Percentiles rank a stretch among this genome's conserved stretches.
phyloP scores from a whole-genome alignment of 2,888 invertebrate genomes.

The Gymnosoma rotundatum region DNA sequence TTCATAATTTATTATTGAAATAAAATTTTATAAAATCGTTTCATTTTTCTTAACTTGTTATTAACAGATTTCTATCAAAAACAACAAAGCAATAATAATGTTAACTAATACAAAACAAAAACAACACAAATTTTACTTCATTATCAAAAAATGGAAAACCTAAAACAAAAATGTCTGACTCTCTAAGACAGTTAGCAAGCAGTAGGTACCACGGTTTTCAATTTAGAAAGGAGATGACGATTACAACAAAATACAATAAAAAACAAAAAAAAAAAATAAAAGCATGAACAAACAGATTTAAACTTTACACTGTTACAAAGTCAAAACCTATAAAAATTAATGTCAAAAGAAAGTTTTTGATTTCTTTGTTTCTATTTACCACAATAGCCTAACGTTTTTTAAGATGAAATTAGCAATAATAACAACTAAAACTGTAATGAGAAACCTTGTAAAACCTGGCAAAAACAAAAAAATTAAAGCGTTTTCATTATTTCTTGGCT shows the following conservation, averaged over 20 bases:
- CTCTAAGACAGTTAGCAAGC: background rate
- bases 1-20: slow-evolving; percentile 1
- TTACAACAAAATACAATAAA: too few relatives aligned
- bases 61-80: slow-evolving; percentile 37
- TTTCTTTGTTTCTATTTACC: slow-evolving; percentile 50
- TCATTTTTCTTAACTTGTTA: background rate
- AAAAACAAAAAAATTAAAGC: slow-evolving; percentile 24
- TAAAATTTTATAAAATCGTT: slow-evolving; percentile 26
- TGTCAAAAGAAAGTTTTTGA: slow-evolving; percentile 70
- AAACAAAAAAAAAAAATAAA: slow-evolving; percentile 2
- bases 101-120: too few relatives aligned
- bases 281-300: slow-evolving; percentile 9
- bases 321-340: slow-evolving; percentile 69
- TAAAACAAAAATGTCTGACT: background rate
- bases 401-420: slow-evolving; percentile 51
- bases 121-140: background rate
- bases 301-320: slow-evolving; percentile 41
- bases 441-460: slow-evolving; percentile 14
- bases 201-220: background rate
- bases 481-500: slow-evolving; percentile 42
- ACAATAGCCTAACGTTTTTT: slow-evolving; percentile 56
- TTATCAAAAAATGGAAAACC: background rate
- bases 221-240: too few relatives aligned
- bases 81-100: slow-evolving; percentile 6
- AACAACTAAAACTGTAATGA: slow-evolving; percentile 13